Conservation (phyloP, 2,113 vertebrate genomes). For the Heloderma charlesbogerti region DNA sequence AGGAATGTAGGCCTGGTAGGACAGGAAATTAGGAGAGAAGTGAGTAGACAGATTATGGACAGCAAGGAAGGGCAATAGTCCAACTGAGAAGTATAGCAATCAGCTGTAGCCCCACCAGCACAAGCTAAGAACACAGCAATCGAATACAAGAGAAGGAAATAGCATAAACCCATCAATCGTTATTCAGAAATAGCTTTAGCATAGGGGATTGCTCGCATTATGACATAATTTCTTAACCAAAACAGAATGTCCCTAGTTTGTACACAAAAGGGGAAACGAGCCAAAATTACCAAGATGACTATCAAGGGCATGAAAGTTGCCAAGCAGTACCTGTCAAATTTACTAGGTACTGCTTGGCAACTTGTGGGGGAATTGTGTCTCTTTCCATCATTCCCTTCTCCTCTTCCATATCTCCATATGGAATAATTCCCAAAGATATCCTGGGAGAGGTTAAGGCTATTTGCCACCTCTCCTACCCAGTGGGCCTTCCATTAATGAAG, state of each 20-base stretch:
- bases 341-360: too few species aligned
- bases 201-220: not conserved
- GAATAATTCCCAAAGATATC: too few species aligned
- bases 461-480: too few species aligned
- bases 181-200: not conserved
- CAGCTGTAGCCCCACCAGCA: not conserved
- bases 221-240: not conserved
- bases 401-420: too few species aligned
- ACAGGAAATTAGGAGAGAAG: not conserved
- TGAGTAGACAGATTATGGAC: not conserved
- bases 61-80: not conserved
- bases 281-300: not conserved
- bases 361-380: too few species aligned
- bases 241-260: not conserved
- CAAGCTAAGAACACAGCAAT: not conserved
- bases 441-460: too few species aligned
- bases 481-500: too few species aligned
- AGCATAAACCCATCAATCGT: not conserved
- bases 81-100: not conserved
- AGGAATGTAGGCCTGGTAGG: not conserved
- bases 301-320: not conserved
- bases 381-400: too few species aligned
- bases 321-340: not conserved
- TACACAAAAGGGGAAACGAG: not conserved
- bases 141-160: not conserved